Evolutionary conservation across 2,113 vertebrate species (phyloP).

Genomic region (Phocoena phocoena): DNA sequence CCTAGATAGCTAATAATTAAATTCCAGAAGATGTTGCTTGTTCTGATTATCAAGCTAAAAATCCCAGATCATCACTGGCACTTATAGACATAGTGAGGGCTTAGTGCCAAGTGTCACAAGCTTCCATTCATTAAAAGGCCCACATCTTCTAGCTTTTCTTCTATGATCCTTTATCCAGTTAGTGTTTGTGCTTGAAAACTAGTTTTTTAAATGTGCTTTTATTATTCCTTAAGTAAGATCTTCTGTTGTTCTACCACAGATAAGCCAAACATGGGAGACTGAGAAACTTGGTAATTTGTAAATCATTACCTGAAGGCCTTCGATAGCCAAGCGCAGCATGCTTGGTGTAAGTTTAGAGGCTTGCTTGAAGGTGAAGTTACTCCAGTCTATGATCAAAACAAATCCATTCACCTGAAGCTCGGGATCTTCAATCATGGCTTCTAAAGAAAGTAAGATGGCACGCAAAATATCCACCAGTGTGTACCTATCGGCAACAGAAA

Average conservation of each 20-base stretch:
- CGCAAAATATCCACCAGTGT: constrained; percentile 98
- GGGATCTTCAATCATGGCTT: constrained; percentile 98
- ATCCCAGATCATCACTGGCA: not conserved
- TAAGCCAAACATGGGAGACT: not conserved
- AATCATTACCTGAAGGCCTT: constrained; percentile 94
- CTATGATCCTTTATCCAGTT: not conserved
- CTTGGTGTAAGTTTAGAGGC: constrained; percentile 98
- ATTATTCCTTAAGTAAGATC: not conserved
- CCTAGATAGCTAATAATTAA: not conserved
- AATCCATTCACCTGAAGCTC: constrained; percentile 99
- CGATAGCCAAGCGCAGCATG: constrained; percentile 97
- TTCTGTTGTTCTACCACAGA: not conserved
- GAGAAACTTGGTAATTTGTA: not conserved
- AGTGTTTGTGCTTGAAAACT: not conserved
- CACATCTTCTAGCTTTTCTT: not conserved
- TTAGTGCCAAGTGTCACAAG: not conserved
- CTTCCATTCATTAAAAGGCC: not conserved
- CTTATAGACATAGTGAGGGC: not conserved
- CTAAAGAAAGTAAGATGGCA: constrained; percentile 96
- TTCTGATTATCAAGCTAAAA: constrained; percentile 7
- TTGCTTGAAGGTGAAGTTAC: constrained; percentile 99
- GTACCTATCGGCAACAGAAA: constrained; percentile 86
- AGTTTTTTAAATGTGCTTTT: not conserved
- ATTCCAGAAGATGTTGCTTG: not conserved
- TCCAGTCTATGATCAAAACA: constrained; percentile 99